Conservation (phyloP, 2,888 invertebrate genomes). For the Orchestes rusci region DNA sequence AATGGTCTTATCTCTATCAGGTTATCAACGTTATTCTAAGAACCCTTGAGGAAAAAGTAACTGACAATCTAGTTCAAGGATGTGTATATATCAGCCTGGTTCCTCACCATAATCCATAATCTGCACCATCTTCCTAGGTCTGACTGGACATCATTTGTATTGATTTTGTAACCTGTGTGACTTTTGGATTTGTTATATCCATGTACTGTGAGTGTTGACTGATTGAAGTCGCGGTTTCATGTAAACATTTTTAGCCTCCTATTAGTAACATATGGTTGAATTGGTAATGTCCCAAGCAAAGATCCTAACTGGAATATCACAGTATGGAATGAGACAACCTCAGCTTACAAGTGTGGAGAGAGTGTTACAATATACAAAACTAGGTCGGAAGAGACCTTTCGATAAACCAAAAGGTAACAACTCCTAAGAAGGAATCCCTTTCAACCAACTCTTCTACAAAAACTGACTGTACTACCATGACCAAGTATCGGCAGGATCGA, state of each 20-base stretch:
- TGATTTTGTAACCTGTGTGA: slow-evolving; percentile 51
- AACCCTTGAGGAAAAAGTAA: neutral
- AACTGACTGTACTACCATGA: slow-evolving; percentile 43
- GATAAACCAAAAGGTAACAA: slow-evolving; percentile 46
- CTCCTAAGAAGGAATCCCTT: neutral
- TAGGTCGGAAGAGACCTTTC: slow-evolving; percentile 63
- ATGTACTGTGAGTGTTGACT: slow-evolving; percentile 29
- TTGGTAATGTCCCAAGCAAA: slow-evolving; percentile 60
- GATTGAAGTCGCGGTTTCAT: neutral
- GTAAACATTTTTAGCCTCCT: neutral
- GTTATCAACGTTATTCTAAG: slow-evolving; percentile 15
- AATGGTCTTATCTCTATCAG: slow-evolving; percentile 30
- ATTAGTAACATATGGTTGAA: slow-evolving; percentile 49
- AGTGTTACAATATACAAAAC: slow-evolving; percentile 69
- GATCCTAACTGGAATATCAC: slow-evolving; percentile 53
- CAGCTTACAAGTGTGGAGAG: slow-evolving; percentile 78
- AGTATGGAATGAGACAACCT: slow-evolving; percentile 78
- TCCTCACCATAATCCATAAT: slow-evolving; percentile 51
- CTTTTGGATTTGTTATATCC: slow-evolving; percentile 42
- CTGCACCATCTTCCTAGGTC: slow-evolving; percentile 55
- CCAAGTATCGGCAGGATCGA: slow-evolving; percentile 53
- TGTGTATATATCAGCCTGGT: slow-evolving; percentile 58
- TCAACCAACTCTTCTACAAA: slow-evolving; percentile 1
- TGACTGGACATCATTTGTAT: slow-evolving; percentile 58
- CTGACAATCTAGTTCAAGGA: slow-evolving; percentile 30